Conservation (phyloP, 2,113 vertebrate genomes). For the Corydoras maculifer region DNA sequence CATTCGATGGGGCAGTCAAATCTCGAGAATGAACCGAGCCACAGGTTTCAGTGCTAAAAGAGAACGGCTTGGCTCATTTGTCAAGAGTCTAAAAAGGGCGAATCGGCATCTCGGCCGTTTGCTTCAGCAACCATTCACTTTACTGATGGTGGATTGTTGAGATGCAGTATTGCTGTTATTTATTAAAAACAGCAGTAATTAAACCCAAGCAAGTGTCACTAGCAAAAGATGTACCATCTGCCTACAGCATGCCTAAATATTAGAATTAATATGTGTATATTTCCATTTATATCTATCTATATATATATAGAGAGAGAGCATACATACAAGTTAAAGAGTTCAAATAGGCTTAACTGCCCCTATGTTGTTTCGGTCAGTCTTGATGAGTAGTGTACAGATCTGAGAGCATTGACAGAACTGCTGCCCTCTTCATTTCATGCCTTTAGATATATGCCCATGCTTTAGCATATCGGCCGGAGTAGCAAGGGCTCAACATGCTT, state of each 20-base stretch:
- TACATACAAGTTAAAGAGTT: slow-evolving; percentile 30
- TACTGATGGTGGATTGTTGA: not conserved
- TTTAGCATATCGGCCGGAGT: slow-evolving; percentile 26
- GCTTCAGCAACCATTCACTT: not conserved
- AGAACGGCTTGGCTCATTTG: slow-evolving; percentile 1
- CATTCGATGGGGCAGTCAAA: slow-evolving; percentile 28
- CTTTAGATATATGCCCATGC: slow-evolving; percentile 40
- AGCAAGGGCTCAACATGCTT: slow-evolving; percentile 37
- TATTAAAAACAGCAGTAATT: not conserved
- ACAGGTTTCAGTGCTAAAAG: not conserved
- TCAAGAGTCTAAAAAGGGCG: too few species aligned
- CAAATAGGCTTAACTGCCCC: slow-evolving; percentile 8
- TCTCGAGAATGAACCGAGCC: slow-evolving; percentile 12
- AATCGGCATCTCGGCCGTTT: too few species aligned
- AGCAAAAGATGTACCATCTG: slow-evolving; percentile 45
- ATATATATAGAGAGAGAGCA: slow-evolving; percentile 47
- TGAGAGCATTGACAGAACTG: slow-evolving; percentile 33
- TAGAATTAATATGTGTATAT: slow-evolving; percentile 33
- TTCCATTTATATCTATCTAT: slow-evolving; percentile 58
- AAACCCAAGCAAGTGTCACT: slow-evolving; percentile 20
- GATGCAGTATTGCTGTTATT: too few species aligned
- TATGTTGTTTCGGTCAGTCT: slow-evolving; percentile 19
- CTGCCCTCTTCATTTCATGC: slow-evolving; percentile 31
- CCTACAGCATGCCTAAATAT: slow-evolving; percentile 65
- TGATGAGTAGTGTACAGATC: slow-evolving; percentile 30